Evolutionary conservation across 35 echinoderm and acorn worm genomes (phyloP).

Genomic region (Apostichopus parvimensis): DNA sequence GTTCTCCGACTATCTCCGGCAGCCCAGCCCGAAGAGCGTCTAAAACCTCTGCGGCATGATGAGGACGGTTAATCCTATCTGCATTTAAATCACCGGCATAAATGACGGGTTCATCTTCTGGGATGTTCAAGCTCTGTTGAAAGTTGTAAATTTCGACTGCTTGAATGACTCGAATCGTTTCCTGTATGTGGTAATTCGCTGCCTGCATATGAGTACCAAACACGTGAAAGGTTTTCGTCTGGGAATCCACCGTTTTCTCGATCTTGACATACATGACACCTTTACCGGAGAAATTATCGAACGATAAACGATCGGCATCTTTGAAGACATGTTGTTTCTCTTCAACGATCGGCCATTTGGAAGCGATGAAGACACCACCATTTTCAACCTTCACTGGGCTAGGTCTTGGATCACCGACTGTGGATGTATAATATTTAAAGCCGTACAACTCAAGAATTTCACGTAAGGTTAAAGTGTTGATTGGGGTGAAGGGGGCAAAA

Average conservation of each 20-base stretch:
- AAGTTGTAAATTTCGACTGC: conserved; percentile 76
- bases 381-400: conserved; percentile 53
- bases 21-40: conserved; percentile 54
- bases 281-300: conserved; percentile 77
- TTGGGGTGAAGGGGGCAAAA: conserved; percentile 35
- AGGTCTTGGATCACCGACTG: conserved; percentile 58
- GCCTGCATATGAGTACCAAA: conserved; percentile 91
- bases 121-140: conserved; percentile 62
- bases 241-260: conserved; percentile 70
- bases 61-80: conserved; percentile 43
- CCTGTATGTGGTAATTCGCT: conserved; percentile 27
- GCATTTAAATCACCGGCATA: conserved; percentile 94
- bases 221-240: conserved; percentile 73
- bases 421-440: conserved; percentile 63
- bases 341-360: conserved; percentile 86
- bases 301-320: conserved; percentile 43
- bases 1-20: conserved; percentile 70
- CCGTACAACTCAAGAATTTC: conserved; percentile 74
- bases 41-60: conserved; percentile 69
- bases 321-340: conserved; percentile 64
- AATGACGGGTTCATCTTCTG: conserved; percentile 79
- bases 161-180: conserved; percentile 68
- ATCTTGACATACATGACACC: conserved; percentile 86
- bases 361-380: conserved; percentile 91
- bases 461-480: conserved; percentile 48